phyloP scores from a whole-genome alignment of 2,797 vertebrate species.

The Oceanodroma leucorhoa region DNA sequence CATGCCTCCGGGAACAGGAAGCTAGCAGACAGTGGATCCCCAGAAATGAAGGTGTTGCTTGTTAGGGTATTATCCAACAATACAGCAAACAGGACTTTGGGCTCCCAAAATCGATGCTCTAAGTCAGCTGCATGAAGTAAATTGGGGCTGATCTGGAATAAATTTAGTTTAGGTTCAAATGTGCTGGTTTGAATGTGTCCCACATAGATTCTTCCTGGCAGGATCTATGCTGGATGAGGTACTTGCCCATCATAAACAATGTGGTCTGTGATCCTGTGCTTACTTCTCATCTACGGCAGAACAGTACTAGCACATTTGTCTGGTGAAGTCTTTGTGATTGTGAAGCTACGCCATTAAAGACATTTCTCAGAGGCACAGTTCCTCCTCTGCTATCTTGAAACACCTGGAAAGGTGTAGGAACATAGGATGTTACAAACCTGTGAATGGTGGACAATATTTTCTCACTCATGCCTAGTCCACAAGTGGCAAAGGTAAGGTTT shows the following conservation, averaged over 20 bases:
- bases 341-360: background rate
- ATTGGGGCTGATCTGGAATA: background rate
- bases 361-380: background rate
- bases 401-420: background rate
- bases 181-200: background rate
- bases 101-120: background rate
- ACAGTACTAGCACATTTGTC: background rate
- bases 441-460: background rate
- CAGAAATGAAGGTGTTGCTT: background rate
- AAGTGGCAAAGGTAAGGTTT: background rate
- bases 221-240: background rate
- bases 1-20: background rate
- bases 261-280: fast-evolving
- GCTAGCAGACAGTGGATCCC: background rate
- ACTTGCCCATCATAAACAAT: background rate
- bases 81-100: background rate
- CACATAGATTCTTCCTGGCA: background rate
- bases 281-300: background rate
- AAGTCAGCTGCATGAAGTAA: background rate
- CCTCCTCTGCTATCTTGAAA: background rate
- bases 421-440: background rate
- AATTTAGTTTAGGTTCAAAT: background rate
- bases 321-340: background rate
- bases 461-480: background rate
- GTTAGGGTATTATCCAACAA: background rate